phyloP scores from a whole-genome alignment of 53 echinoderm and acorn worm genomes.

The Glandiceps talaboti region DNA sequence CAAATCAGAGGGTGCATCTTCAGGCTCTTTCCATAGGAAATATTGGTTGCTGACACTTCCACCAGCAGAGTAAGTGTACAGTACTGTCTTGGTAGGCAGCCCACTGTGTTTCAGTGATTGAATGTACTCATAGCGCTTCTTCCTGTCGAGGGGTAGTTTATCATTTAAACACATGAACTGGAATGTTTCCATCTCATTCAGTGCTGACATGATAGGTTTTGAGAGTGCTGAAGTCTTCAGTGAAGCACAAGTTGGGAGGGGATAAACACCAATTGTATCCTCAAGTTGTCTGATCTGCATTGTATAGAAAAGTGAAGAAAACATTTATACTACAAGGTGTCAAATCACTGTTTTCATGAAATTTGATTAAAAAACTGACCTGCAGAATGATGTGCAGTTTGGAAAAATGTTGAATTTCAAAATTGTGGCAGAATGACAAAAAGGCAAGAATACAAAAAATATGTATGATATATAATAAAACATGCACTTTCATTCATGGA shows the following conservation, averaged over 20 bases:
- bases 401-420: no score
- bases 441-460: no score
- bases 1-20: background rate
- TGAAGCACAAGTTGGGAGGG: background rate
- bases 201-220: background rate
- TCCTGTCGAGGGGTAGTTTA: background rate
- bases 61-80: background rate
- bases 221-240: background rate
- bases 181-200: background rate
- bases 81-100: background rate
- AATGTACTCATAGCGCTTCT: background rate
- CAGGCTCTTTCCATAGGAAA: background rate
- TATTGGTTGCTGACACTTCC: background rate
- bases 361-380: background rate
- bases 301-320: background rate
- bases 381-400: no score
- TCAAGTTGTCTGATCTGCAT: background rate
- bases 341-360: no score
- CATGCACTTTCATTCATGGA: no score
- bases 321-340: no score
- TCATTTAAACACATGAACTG: background rate
- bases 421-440: no score
- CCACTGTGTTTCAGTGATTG: background rate
- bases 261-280: background rate
- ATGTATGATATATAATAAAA: no score